Percentiles rank a stretch among this genome's conserved stretches.
Conservation (phyloP, 1,140 invertebrate genomes). For the Eulimnadia texana region DNA sequence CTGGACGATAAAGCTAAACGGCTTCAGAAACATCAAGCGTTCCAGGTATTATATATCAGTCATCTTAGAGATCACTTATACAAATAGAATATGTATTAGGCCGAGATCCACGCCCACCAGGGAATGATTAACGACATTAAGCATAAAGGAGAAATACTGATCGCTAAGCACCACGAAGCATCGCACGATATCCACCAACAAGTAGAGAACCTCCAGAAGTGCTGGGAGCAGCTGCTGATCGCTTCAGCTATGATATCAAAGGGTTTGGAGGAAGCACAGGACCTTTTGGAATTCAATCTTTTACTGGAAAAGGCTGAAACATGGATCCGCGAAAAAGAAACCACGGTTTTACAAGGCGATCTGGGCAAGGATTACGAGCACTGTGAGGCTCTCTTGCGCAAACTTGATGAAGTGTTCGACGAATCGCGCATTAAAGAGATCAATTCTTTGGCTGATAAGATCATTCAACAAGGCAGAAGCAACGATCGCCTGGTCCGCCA, state of each 20-base stretch:
- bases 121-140: constrained; percentile 72
- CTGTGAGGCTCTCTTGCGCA: constrained; percentile 53
- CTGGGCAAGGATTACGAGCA: constrained; percentile 72
- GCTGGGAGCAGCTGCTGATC: constrained; percentile 64
- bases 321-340: constrained; percentile 84
- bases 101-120: constrained; percentile 79
- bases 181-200: constrained; percentile 58
- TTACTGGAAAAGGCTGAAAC: constrained; percentile 87
- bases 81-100: constrained; percentile 25
- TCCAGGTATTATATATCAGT: constrained; percentile 39
- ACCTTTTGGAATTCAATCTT: constrained; percentile 93
- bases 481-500: constrained; percentile 59
- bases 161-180: constrained; percentile 34
- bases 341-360: constrained; percentile 87
- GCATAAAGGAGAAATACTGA: constrained; percentile 44
- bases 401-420: constrained; percentile 87
- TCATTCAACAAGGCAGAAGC: constrained; percentile 67
- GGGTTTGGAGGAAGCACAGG: constrained; percentile 92
- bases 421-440: constrained; percentile 75
- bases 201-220: constrained; percentile 47
- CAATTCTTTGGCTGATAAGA: constrained; percentile 73
- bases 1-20: constrained; percentile 49
- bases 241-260: constrained; percentile 58
- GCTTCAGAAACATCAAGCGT: constrained; percentile 94
- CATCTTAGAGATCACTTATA: not conserved